Percentiles rank a stretch among this genome's conserved stretches.
Evolutionary conservation across 2,888 invertebrate genomes (phyloP).

Genomic region (Synanthedon formicaeformis): DNA sequence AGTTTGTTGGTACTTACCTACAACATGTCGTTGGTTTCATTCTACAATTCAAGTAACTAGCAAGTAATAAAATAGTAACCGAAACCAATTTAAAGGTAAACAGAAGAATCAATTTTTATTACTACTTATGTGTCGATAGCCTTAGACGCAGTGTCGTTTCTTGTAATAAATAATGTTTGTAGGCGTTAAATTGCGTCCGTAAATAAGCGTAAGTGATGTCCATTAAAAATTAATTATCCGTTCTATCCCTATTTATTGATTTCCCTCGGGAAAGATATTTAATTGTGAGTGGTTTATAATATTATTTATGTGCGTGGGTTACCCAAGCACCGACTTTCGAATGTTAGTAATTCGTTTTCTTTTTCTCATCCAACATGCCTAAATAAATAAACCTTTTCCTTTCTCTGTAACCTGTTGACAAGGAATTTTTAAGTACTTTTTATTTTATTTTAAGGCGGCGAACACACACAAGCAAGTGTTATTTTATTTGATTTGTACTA

Average conservation of each 20-base stretch:
- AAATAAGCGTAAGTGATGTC: slow-evolving; percentile 39
- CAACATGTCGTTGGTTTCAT: no score
- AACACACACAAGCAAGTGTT: no score
- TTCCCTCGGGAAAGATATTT: slow-evolving; percentile 28
- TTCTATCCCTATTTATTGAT: slow-evolving; percentile 48
- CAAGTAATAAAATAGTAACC: background rate
- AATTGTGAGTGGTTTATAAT: slow-evolving; percentile 14
- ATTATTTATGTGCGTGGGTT: slow-evolving; percentile 12
- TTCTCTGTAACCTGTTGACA: background rate
- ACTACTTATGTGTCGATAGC: background rate
- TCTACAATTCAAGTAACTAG: no score
- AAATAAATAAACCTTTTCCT: background rate
- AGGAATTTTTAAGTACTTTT: background rate
- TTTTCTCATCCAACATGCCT: background rate
- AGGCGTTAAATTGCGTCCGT: slow-evolving; percentile 37
- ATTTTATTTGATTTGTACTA: no score
- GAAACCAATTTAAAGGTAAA: background rate
- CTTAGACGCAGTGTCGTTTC: slow-evolving; percentile 14
- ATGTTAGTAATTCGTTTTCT: background rate
- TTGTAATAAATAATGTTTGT: slow-evolving; percentile 34
- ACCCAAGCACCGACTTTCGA: background rate
- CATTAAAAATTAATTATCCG: slow-evolving; percentile 51
- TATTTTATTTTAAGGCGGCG: no score
- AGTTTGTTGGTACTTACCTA: no score
- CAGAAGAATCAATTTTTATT: background rate